A percentile compares a stretch with the other conserved stretches of the same genome.
Evolutionary conservation across 2,888 invertebrate genomes (phyloP).

Genomic region (Lacanobia wlatinum): DNA sequence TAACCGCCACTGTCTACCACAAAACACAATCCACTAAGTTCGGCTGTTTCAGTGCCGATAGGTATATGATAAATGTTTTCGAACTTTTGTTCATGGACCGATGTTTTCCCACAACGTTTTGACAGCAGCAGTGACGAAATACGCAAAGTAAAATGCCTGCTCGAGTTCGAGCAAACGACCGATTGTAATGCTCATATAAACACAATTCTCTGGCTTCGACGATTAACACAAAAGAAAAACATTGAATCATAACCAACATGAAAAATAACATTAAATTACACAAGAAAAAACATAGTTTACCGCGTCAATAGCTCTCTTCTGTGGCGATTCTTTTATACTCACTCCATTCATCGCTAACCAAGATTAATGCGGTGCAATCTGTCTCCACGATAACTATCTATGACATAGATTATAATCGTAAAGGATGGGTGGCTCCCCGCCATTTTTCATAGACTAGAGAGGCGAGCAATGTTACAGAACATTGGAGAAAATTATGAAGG

Average conservation of each 20-base stretch:
- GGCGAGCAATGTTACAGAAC: constrained; percentile 17
- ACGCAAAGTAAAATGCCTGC: background rate
- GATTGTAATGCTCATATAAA: background rate
- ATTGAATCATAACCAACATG: constrained; percentile 10
- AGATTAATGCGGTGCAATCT: constrained; percentile 68
- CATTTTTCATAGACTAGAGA: constrained; percentile 42
- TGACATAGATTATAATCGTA: constrained; percentile 55
- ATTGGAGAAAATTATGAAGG: background rate
- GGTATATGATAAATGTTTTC: background rate
- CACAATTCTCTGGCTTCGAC: background rate
- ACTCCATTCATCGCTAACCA: constrained; percentile 64
- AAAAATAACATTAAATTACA: constrained; percentile 39
- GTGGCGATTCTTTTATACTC: constrained; percentile 48
- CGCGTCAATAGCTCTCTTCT: constrained; percentile 44
- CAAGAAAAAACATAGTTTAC: constrained; percentile 46
- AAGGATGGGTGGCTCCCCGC: constrained; percentile 28
- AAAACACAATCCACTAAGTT: too few relatives aligned
- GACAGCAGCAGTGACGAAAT: too few relatives aligned
- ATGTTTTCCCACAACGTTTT: too few relatives aligned
- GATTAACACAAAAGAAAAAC: background rate
- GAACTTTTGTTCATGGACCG: too few relatives aligned
- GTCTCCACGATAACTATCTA: constrained; percentile 64
- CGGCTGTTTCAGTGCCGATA: background rate
- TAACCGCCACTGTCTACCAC: too few relatives aligned
- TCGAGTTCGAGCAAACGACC: background rate